phyloP scores from a whole-genome alignment of 1,140 invertebrate genomes.

The Ceratosolen solmsi region DNA sequence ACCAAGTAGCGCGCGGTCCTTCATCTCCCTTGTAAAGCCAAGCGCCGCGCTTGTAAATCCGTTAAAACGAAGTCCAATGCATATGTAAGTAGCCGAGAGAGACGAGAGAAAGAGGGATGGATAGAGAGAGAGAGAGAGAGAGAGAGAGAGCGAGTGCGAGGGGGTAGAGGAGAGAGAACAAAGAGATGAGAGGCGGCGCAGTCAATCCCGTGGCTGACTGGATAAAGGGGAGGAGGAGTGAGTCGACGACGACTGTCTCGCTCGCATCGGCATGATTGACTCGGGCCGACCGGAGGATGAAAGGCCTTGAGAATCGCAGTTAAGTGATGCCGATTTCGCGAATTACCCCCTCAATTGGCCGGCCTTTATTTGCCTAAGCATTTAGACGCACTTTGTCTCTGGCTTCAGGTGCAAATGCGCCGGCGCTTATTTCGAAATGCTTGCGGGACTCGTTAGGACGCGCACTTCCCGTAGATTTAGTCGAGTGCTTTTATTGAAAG shows the following conservation, averaged over 20 bases:
- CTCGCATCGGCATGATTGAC: not conserved
- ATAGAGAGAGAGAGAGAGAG: not conserved
- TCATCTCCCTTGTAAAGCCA: not conserved
- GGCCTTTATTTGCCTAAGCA: not conserved
- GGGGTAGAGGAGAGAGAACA: not conserved
- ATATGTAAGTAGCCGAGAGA: not conserved
- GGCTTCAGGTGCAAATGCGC: not conserved
- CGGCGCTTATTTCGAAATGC: not conserved
- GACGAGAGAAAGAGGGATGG: not conserved
- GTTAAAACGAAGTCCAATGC: constrained; percentile 19
- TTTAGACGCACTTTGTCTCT: not conserved
- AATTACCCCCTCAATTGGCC: constrained; percentile 5
- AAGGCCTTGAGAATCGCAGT: not conserved
- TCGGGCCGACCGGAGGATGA: not conserved
- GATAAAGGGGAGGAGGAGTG: constrained; percentile 1
- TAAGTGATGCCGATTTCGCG: constrained; percentile 34
- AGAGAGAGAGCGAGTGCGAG: not conserved
- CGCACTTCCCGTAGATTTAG: not conserved
- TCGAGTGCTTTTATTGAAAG: not conserved
- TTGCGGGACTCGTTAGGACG: not conserved
- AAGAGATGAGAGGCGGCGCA: not conserved
- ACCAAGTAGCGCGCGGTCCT: not conserved
- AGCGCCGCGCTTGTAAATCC: constrained; percentile 13
- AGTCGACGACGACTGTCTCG: not conserved
- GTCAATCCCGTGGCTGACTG: not conserved